phyloP scores from a whole-genome alignment of 2,888 invertebrate species.

The Plebejus argus region DNA sequence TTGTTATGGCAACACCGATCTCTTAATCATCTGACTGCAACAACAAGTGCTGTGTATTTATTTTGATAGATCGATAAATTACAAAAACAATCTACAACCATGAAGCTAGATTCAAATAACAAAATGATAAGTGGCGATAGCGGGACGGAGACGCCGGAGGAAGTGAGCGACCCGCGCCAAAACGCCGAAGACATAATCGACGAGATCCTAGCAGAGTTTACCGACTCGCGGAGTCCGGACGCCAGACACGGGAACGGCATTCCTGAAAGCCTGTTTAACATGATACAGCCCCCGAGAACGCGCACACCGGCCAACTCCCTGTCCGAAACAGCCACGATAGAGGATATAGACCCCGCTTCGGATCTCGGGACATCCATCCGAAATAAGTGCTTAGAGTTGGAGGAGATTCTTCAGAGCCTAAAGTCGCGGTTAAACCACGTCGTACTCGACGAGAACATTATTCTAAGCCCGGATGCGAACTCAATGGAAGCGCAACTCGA shows the following conservation, averaged over 20 bases:
- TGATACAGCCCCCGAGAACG: slow-evolving; percentile 72
- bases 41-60: slow-evolving; percentile 56
- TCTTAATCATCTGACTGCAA: slow-evolving; percentile 68
- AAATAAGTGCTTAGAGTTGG: slow-evolving; percentile 75
- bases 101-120: slow-evolving; percentile 78
- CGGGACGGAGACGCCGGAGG: slow-evolving; percentile 68
- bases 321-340: slow-evolving; percentile 68
- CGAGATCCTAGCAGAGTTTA: slow-evolving; percentile 74
- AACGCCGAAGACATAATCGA: slow-evolving; percentile 76
- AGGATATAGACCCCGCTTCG: slow-evolving; percentile 75
- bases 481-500: slow-evolving; percentile 75
- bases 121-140: slow-evolving; percentile 73
- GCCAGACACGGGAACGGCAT: slow-evolving; percentile 63
- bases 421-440: slow-evolving; percentile 77
- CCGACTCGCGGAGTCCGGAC: slow-evolving; percentile 66
- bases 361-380: slow-evolving; percentile 75
- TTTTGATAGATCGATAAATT: slow-evolving; percentile 60
- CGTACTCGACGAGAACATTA: slow-evolving; percentile 74
- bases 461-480: slow-evolving; percentile 74
- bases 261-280: slow-evolving; percentile 65
- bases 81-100: slow-evolving; percentile 49
- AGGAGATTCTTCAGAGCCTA: slow-evolving; percentile 75
- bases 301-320: slow-evolving; percentile 74
- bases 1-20: slow-evolving; percentile 51
- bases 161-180: slow-evolving; percentile 69